These are phyloP conservation scores for Haplotaxodon microlepis DNA, from an alignment of 2,113 vertebrate species.

Conservation along the genomic window DNA sequence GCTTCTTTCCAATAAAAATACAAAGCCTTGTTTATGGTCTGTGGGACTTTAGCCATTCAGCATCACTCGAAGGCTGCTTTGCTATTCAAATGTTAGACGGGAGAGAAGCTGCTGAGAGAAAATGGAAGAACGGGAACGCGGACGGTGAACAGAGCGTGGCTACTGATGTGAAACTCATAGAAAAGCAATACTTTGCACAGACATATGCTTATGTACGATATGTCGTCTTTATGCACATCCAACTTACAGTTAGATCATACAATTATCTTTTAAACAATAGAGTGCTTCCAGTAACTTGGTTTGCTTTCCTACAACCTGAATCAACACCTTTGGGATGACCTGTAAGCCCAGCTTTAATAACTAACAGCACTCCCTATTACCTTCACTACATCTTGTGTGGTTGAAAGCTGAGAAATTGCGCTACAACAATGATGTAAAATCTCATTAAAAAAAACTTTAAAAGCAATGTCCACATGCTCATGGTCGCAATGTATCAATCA, in stretches of 20 bases:
- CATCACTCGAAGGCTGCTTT: slow-evolving; percentile 53
- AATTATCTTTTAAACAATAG: not conserved
- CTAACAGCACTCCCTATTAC: not conserved
- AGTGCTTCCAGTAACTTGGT: not conserved
- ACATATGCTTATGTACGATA: not conserved
- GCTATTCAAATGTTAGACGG: slow-evolving; percentile 62
- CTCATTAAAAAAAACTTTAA: not conserved
- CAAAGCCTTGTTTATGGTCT: slow-evolving; percentile 42
- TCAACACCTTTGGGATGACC: not conserved
- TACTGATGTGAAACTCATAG: not conserved
- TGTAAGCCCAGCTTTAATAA: not conserved
- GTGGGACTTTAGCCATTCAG: slow-evolving; percentile 51
- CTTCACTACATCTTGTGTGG: not conserved
- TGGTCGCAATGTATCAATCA: not conserved
- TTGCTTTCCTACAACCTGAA: not conserved
- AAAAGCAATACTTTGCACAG: not conserved
- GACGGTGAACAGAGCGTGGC: not conserved
- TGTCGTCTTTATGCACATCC: not conserved
- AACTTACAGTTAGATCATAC: not conserved
- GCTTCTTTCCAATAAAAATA: slow-evolving; percentile 25
- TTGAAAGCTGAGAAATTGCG: not conserved
- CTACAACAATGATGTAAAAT: not conserved
- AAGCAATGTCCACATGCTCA: not conserved
- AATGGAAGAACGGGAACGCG: not conserved
- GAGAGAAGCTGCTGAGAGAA: not conserved